Conservation (phyloP, 2,797 vertebrate genomes). For the Lepidocolaptes lacrymiger region DNA sequence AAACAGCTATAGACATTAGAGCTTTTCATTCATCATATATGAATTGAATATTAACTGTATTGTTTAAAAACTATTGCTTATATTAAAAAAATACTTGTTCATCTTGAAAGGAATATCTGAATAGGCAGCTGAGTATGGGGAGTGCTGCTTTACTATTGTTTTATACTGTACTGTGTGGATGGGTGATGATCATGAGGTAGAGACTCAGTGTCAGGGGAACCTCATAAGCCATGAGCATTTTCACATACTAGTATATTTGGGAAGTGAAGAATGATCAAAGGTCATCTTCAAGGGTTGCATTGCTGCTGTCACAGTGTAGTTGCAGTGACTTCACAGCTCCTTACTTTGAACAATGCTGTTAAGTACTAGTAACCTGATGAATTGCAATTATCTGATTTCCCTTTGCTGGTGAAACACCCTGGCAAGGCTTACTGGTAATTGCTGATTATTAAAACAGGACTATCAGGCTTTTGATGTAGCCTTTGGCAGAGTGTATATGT, state of each 20-base stretch:
- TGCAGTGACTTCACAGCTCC: background rate
- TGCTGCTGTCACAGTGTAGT: background rate
- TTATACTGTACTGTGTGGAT: background rate
- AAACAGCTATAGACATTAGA: background rate
- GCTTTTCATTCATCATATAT: background rate
- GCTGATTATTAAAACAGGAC: background rate
- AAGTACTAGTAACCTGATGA: background rate
- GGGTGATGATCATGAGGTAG: background rate
- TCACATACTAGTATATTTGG: background rate
- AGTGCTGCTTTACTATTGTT: background rate
- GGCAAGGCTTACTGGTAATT: background rate
- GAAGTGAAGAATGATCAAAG: background rate
- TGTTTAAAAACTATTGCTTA: background rate
- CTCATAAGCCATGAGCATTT: accelerated
- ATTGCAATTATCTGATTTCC: background rate
- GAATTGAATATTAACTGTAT: background rate
- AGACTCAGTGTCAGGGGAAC: background rate
- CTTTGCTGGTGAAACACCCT: background rate
- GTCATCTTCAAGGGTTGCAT: background rate
- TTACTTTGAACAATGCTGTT: background rate
- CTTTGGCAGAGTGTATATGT: background rate
- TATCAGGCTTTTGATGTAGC: background rate
- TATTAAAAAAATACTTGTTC: background rate
- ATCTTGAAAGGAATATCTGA: background rate
- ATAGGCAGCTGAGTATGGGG: background rate